Percentiles rank a stretch among this genome's conserved stretches.
These are phyloP conservation scores for Orthosia incerta DNA, from an alignment of 2,888 invertebrate genomes.

Conservation along the genomic window DNA sequence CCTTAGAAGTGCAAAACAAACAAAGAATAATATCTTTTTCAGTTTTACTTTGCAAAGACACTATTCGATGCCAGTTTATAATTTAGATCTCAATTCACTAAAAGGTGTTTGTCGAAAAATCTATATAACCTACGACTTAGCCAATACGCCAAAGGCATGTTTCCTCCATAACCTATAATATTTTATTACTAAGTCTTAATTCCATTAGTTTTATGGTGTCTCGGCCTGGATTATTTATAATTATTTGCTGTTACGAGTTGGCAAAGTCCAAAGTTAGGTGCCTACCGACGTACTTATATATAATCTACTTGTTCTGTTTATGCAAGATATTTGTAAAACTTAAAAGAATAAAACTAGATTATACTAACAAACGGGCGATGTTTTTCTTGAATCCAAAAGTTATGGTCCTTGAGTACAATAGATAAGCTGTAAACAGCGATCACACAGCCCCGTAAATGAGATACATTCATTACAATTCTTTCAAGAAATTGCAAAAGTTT, in stretches of 20 bases:
- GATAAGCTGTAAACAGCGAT: slow-evolving; percentile 1
- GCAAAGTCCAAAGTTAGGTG: not conserved
- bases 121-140: not conserved
- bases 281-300: not conserved
- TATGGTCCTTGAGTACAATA: not conserved
- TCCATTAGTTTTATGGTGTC: slow-evolving; percentile 45
- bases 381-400: not conserved
- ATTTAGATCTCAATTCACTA: not conserved
- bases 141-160: slow-evolving; percentile 3
- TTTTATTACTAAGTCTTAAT: slow-evolving; percentile 38
- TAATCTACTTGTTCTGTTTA: not conserved
- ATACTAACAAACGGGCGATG: not conserved
- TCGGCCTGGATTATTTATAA: slow-evolving; percentile 28
- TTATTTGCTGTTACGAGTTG: slow-evolving; percentile 19
- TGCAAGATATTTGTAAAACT: too few species aligned
- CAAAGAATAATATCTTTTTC: too few species aligned
- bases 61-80: too few species aligned
- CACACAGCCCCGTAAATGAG: not conserved
- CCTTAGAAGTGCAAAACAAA: too few species aligned
- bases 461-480: not conserved
- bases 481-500: slow-evolving; percentile 11
- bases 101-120: not conserved
- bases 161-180: slow-evolving; percentile 21
- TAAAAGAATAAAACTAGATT: too few species aligned
- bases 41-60: too few species aligned